Percentiles rank a stretch among this genome's conserved stretches.
Conservation (phyloP, 2,888 invertebrate species). For the Portevinia maculata region DNA sequence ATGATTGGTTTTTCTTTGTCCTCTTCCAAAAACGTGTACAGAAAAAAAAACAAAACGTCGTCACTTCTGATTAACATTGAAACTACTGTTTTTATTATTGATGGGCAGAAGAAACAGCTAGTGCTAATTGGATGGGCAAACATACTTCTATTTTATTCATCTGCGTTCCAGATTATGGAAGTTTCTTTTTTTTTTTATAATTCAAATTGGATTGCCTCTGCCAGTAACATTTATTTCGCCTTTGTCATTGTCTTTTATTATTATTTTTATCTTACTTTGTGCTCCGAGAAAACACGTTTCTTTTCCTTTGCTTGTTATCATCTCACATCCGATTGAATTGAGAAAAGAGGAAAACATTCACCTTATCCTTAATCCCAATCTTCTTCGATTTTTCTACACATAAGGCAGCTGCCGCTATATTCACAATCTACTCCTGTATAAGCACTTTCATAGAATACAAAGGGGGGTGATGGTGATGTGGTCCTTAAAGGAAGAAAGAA, state of each 20-base stretch:
- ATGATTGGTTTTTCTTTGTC: too few species aligned
- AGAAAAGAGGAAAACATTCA: constrained; percentile 45
- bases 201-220: constrained; percentile 39
- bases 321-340: constrained; percentile 48
- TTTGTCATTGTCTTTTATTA: constrained; percentile 27
- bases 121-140: constrained; percentile 11
- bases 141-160: background rate
- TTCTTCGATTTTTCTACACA: constrained; percentile 53
- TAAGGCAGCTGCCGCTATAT: constrained; percentile 21
- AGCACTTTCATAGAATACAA: constrained; percentile 21
- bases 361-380: constrained; percentile 49
- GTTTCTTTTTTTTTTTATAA: background rate
- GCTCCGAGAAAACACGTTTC: constrained; percentile 10
- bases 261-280: constrained; percentile 36
- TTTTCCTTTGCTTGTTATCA: constrained; percentile 49
- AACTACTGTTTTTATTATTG: background rate
- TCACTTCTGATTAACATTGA: constrained; percentile 12
- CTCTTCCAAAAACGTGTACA: too few species aligned
- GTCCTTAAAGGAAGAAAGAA: constrained; percentile 9
- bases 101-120: background rate
- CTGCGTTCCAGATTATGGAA: background rate
- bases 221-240: constrained; percentile 3
- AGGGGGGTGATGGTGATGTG: background rate
- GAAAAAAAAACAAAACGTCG: background rate
- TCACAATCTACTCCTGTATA: constrained; percentile 1